Conservation (phyloP, 1,140 invertebrate species). For the Drosophila repleta region DNA sequence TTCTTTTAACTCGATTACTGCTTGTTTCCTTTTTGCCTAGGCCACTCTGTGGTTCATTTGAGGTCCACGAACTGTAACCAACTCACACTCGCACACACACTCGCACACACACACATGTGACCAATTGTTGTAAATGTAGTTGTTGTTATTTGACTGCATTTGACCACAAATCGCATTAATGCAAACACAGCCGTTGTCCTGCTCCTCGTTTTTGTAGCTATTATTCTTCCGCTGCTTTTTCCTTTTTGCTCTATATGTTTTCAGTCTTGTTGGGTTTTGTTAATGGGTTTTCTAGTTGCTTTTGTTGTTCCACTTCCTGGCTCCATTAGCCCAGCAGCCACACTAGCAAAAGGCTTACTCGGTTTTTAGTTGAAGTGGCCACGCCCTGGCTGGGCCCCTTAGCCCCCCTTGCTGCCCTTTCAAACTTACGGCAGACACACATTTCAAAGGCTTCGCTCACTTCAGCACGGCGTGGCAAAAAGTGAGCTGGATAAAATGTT, state of each 20-base stretch:
- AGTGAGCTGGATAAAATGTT: constrained; percentile 32
- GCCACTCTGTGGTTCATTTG: constrained; percentile 30
- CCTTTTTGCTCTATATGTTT: not conserved
- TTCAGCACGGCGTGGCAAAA: constrained; percentile 16
- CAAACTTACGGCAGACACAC: constrained; percentile 28
- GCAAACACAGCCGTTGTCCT: constrained; percentile 26
- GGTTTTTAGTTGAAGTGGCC: constrained; percentile 55
- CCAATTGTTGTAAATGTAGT: constrained; percentile 1
- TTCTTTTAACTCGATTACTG: not conserved
- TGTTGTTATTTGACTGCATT: constrained; percentile 25
- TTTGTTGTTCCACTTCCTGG: constrained; percentile 33
- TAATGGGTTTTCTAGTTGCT: constrained; percentile 35
- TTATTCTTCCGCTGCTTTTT: not conserved
- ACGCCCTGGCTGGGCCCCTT: constrained; percentile 28
- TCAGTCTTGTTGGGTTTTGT: constrained; percentile 28
- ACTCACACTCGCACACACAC: not conserved
- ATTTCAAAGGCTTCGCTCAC: constrained; percentile 46
- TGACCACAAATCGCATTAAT: constrained; percentile 50
- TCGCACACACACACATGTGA: not conserved
- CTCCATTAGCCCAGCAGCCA: constrained; percentile 34
- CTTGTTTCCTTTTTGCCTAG: not conserved
- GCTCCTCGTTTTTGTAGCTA: constrained; percentile 5
- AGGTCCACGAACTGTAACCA: constrained; percentile 44
- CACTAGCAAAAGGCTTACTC: constrained; percentile 50
- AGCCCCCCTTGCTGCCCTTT: constrained; percentile 4